These are phyloP conservation scores for Drosophila seguyi DNA, from an alignment of 1,140 invertebrate genomes.

Conservation along the genomic window DNA sequence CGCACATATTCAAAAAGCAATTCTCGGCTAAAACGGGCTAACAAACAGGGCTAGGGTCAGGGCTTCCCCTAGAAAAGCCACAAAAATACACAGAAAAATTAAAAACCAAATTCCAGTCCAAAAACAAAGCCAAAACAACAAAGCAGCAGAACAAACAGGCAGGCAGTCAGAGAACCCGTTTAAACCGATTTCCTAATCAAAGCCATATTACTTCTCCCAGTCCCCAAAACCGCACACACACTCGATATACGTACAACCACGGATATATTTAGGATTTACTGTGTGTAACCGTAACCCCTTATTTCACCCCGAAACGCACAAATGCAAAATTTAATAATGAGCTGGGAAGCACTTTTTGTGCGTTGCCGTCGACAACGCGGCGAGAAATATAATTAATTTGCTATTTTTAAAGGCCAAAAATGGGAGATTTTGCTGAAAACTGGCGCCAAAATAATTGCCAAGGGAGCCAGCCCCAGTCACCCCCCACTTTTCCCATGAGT, in stretches of 20 bases:
- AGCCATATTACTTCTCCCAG: conserved; percentile 57
- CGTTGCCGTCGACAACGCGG: conserved; percentile 24
- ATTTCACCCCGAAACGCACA: conserved; percentile 1
- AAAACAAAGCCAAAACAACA: conserved; percentile 25
- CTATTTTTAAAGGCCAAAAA: conserved; percentile 58
- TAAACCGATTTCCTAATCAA: conserved; percentile 83
- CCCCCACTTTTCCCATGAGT: conserved; percentile 17
- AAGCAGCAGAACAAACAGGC: conserved; percentile 10
- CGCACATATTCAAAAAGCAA: conserved; percentile 75
- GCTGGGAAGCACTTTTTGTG: conserved; percentile 24
- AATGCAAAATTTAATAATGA: conserved; percentile 71
- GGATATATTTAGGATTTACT: conserved; percentile 2
- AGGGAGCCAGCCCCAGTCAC: conserved; percentile 8
- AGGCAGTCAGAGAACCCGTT: conserved; percentile 42
- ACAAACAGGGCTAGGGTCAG: not conserved
- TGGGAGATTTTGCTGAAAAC: conserved; percentile 51
- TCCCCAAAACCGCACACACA: conserved; percentile 8
- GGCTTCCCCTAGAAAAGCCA: conserved; percentile 7
- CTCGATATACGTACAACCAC: not conserved
- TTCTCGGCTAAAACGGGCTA: conserved; percentile 63
- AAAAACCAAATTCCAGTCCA: conserved; percentile 48
- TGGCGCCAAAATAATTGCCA: conserved; percentile 52
- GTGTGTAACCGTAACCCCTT: conserved; percentile 3
- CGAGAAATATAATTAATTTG: conserved; percentile 67
- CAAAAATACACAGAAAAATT: conserved; percentile 32